A percentile compares a stretch with the other conserved stretches of the same genome.
phyloP scores from a whole-genome alignment of 2,113 vertebrate species.

The Melanotaenia duboulayi region DNA sequence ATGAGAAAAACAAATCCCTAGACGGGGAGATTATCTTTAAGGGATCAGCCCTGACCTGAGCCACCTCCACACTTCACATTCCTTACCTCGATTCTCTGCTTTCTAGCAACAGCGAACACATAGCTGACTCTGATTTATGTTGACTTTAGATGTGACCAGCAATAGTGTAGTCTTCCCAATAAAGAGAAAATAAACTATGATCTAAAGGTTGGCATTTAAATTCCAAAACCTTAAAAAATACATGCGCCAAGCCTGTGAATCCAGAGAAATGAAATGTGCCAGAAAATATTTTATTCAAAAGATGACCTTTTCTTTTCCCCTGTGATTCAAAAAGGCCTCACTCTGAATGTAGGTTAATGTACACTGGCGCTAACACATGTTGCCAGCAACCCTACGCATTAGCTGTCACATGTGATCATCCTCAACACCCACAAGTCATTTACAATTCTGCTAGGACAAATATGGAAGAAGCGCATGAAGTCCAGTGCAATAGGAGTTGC shows the following conservation, averaged over 20 bases:
- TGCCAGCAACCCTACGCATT: constrained; percentile 76
- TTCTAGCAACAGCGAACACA: constrained; percentile 52
- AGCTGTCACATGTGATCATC: constrained; percentile 74
- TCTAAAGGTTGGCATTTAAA: constrained; percentile 28
- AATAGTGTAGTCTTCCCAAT: constrained; percentile 2
- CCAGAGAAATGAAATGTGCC: constrained; percentile 46
- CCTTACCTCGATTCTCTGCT: constrained; percentile 49
- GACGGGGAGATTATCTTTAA: constrained; percentile 82
- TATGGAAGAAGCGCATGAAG: constrained; percentile 30
- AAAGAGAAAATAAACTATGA: constrained; percentile 4
- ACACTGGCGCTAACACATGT: constrained; percentile 75
- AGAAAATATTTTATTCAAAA: constrained; percentile 63
- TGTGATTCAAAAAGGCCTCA: constrained; percentile 62
- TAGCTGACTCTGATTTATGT: constrained; percentile 22
- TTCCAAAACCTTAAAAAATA: constrained; percentile 20
- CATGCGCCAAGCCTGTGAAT: constrained; percentile 3
- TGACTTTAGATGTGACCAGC: constrained; percentile 18
- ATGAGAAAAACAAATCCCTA: constrained; percentile 82
- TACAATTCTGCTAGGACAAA: constrained; percentile 69
- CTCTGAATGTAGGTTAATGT: constrained; percentile 77
- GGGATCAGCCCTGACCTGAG: constrained; percentile 74
- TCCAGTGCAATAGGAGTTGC: constrained; percentile 18
- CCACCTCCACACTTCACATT: constrained; percentile 54
- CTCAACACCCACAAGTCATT: constrained; percentile 76
- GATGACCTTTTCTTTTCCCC: constrained; percentile 61